Evolutionary conservation across 2,797 vertebrate species (phyloP).

Genomic region (Esox masquinongy): DNA sequence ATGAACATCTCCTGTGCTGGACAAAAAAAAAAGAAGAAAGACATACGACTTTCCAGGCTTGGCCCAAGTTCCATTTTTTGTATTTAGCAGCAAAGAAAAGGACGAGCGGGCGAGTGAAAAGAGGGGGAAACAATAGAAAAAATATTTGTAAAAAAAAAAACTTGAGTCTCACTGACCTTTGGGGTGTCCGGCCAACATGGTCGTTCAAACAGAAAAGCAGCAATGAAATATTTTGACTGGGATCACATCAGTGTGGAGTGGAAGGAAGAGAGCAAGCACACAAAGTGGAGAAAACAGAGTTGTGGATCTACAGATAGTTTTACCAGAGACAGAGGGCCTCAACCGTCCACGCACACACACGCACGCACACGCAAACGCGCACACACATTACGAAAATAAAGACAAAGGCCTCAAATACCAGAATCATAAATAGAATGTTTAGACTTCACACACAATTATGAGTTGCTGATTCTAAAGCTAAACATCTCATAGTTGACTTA

Average conservation of each 20-base stretch:
- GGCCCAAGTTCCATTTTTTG: constrained; percentile 16
- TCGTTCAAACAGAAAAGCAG: constrained; percentile 38
- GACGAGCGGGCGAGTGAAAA: neutral
- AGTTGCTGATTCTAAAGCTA: neutral
- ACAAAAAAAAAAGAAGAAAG: constrained; percentile 4
- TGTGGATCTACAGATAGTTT: constrained; percentile 70
- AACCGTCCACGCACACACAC: constrained; percentile 30
- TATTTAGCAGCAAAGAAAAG: constrained; percentile 6
- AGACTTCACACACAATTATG: constrained; percentile 1
- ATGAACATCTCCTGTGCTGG: neutral
- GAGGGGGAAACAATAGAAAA: constrained; percentile 21
- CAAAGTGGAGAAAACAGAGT: constrained; percentile 69
- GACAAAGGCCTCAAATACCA: constrained; percentile 11
- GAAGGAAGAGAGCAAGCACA: constrained; percentile 43
- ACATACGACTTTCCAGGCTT: constrained; percentile 10
- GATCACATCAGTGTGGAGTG: neutral
- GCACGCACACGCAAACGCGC: constrained; percentile 17
- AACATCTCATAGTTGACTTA: neutral
- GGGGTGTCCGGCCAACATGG: constrained; percentile 17
- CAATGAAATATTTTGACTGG: constrained; percentile 3
- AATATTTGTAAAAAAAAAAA: constrained; percentile 3
- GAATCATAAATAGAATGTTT: constrained; percentile 8
- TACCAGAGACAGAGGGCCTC: constrained; percentile 63
- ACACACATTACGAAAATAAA: constrained; percentile 21
- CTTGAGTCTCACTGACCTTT: constrained; percentile 13